A percentile compares a stretch with the other conserved stretches of the same genome.
Evolutionary conservation across 1,140 invertebrate genomes (phyloP).

Genomic region (Diabrotica undecimpunctata): DNA sequence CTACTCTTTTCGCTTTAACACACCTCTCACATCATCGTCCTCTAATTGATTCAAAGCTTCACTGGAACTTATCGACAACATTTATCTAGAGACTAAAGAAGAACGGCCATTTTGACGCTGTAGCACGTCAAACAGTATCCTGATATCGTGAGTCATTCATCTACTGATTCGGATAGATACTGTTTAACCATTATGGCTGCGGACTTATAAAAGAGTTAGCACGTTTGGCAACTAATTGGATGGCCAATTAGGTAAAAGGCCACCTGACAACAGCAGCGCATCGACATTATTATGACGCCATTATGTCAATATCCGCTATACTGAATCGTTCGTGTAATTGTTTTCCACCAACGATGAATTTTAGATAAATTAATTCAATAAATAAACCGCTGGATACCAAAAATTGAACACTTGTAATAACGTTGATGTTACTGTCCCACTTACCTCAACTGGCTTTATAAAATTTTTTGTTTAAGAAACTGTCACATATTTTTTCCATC

Average conservation of each 20-base stretch:
- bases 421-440: no score
- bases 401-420: no score
- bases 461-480: no score
- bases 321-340: no score
- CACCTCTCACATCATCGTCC: background rate
- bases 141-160: slow-evolving; percentile 18
- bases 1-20: background rate
- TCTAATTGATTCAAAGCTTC: slow-evolving; percentile 16
- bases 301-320: background rate
- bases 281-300: background rate
- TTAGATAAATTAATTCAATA: no score
- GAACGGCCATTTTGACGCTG: slow-evolving; percentile 8
- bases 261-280: slow-evolving; percentile 11
- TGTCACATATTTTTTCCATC: no score
- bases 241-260: slow-evolving; percentile 13
- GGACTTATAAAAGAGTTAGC: slow-evolving; percentile 17
- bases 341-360: no score
- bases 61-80: slow-evolving; percentile 1
- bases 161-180: slow-evolving; percentile 17
- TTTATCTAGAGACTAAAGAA: slow-evolving; percentile 10
- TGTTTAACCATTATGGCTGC: slow-evolving; percentile 14
- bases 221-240: slow-evolving; percentile 19
- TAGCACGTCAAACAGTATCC: slow-evolving; percentile 15
- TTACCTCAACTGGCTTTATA: no score
- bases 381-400: no score